These are phyloP conservation scores for Drosophila aff. DNA, from an alignment of 1,140 invertebrate species.

Conservation along the genomic window DNA sequence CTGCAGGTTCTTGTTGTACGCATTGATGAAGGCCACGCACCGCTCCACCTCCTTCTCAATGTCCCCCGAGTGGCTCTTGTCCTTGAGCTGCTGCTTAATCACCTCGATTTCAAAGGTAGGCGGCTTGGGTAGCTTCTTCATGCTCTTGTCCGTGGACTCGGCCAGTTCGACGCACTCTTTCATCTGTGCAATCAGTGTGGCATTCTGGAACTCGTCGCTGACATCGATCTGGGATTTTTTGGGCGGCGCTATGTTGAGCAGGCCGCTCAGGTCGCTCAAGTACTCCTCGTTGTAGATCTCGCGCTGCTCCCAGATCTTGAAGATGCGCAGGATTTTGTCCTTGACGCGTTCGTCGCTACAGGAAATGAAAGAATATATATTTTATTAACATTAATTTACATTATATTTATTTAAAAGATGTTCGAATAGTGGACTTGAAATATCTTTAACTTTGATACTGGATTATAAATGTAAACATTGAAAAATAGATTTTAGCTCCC, in stretches of 20 bases:
- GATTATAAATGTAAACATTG: too few relatives aligned
- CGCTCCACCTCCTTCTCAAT: conserved; percentile 95
- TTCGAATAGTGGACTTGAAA: too few relatives aligned
- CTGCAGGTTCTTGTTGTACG: conserved; percentile 92
- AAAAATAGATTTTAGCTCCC: too few relatives aligned
- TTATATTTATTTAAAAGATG: too few relatives aligned
- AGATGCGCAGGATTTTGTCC: conserved; percentile 93
- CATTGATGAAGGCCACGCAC: conserved; percentile 91
- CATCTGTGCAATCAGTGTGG: conserved; percentile 86
- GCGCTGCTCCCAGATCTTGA: conserved; percentile 97
- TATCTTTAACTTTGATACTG: too few relatives aligned
- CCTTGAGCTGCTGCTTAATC: conserved; percentile 85
- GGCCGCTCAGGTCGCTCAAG: conserved; percentile 92
- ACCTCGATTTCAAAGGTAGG: conserved; percentile 76
- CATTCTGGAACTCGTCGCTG: conserved; percentile 74
- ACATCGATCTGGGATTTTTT: conserved; percentile 89
- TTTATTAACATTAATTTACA: too few relatives aligned
- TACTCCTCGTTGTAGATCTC: conserved; percentile 95
- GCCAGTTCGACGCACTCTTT: conserved; percentile 86
- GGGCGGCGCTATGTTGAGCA: conserved; percentile 90
- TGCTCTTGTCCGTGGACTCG: conserved; percentile 77
- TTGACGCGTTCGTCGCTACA: conserved; percentile 94
- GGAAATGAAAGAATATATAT: too few relatives aligned
- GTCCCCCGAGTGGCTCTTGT: conserved; percentile 93
- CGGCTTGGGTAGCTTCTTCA: conserved; percentile 80